Conservation (phyloP, 2,888 invertebrate species). For the Eumacrocentrus americanus region DNA sequence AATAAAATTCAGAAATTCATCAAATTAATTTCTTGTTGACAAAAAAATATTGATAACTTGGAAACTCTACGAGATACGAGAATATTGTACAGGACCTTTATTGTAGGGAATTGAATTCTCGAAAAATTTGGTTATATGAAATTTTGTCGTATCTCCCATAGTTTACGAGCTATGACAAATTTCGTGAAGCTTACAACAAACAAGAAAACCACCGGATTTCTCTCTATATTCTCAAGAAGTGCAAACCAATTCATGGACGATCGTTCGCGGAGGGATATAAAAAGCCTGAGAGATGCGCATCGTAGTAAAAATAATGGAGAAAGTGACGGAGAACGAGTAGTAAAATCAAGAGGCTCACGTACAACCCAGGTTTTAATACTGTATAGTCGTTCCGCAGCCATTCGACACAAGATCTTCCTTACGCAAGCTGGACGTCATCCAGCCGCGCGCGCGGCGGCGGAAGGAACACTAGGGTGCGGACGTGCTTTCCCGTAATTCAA, state of each 20-base stretch:
- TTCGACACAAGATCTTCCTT: constrained; percentile 27
- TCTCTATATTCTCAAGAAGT: too few relatives aligned
- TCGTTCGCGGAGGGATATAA: not conserved
- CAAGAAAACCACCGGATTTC: too few relatives aligned
- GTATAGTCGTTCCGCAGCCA: constrained; percentile 31
- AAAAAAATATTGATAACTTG: too few relatives aligned
- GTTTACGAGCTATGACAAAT: too few relatives aligned
- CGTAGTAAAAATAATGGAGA: constrained; percentile 10
- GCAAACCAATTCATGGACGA: not conserved
- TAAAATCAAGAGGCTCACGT: constrained; percentile 36
- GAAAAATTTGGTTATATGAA: too few relatives aligned
- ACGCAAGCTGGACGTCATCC: constrained; percentile 47
- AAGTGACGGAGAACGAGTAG: not conserved
- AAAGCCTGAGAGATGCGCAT: not conserved
- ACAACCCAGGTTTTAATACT: constrained; percentile 44
- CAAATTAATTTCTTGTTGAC: too few relatives aligned
- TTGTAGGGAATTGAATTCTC: too few relatives aligned
- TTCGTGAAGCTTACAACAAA: too few relatives aligned
- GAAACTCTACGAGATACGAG: too few relatives aligned
- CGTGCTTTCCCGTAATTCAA: constrained; percentile 54
- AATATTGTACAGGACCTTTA: too few relatives aligned
- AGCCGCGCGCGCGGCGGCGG: constrained; percentile 39
- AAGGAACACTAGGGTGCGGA: constrained; percentile 45
- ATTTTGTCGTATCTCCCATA: too few relatives aligned
- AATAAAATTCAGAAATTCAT: too few relatives aligned